Base-by-base conservation (phyloP, 2,888 invertebrate genomes). In the Pimpla rufipes region DNA sequence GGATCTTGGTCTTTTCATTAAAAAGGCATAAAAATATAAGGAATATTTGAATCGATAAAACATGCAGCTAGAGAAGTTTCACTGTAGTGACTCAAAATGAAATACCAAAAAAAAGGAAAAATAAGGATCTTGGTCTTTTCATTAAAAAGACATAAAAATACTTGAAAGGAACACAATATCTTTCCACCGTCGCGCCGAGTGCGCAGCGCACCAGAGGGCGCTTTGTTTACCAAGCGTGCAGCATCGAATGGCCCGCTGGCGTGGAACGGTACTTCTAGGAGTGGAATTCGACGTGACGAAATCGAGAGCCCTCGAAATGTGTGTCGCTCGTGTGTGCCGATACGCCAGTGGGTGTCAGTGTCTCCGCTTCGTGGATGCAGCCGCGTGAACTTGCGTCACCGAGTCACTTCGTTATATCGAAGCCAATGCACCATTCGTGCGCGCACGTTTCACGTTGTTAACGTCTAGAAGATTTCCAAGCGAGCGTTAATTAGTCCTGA, bases 401-500 rank as follows among this genome's bases (percentile, higher is more conserved):
- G 59, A 68, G 80, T 45, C 62, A n/a, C 18, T 74, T 4, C 29
- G 29, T 29, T 29, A 52, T 64, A 81, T 18, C 70, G 23, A 55
- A 64, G 29, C 16, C 23, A 23, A 47, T 64, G 35, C 45, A 45
- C 18, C 57, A 23, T 21, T 57, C n/a, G 13, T 10, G 18, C 70
- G 42, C 57, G 40, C 29, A 29, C 57, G 21, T n/a, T 57, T 45
- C 57, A 42, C 42, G 57, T 42, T 57, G 29, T 45, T 42, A 29
- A n/a, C 21, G 29, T 16, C 59, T 37, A 50, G 66, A 37, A 59
- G 40, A 71, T 29, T 35, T 52, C 4, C 29, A 1, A 55, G 57
- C 40, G 47, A 76, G 13, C 67, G 71, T 73, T 81, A 81, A 73
- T 81, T 73, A 50, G 59, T 13, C 42, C 50, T 16, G 66, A 21